Base-by-base conservation (phyloP, 2,888 invertebrate species). In the Archips xylosteana region DNA sequence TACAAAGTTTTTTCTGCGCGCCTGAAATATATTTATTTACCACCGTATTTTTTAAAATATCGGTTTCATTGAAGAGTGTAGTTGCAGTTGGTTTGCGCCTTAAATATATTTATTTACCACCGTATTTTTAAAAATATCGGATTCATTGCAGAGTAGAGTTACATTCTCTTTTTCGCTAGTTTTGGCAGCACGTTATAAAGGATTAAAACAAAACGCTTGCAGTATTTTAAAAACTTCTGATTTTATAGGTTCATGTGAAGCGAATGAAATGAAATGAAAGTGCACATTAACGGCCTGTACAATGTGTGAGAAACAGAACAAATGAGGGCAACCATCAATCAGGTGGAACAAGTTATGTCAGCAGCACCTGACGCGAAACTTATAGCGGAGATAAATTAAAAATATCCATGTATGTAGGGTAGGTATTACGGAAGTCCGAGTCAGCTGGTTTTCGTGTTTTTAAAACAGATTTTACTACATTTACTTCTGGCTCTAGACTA, bases 261-360 rank as follows among this genome's bases (percentile, higher is more conserved):
- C 13, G 54, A 57, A 32, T 42, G 32, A 13, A 23, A 47, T 45
- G 12, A 70, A 70, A 63, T 49, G 12, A 39, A 49, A 39, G 39
- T 39, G 47, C 34, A 66, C 32, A 66, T 61, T 61, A 72, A 54
- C 15, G 23, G 15, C 36, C 36, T 12, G 42, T 66, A 70, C 63
- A 66, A 59, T 23, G 64, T 45, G 54, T 47, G 36, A 45, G 59
- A 69, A 69, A 51, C 34, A 68, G 64, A 69, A 36, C 60, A 71
- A 68, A 67, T 65, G 65, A 32, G 65, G 23, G 62, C 62, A 49
- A 13, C 78, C 75, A 80, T 81, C 79, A 78, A 79, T 81, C 80
- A 79, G 74, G 57, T 61, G 71, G 69, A 77, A 78, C 76, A 77
- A 78, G 76, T 75, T 70, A 74, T 75, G 80, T 75, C 78, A 61